Percentiles rank a stretch among this genome's conserved stretches.
These are phyloP conservation scores for Colostygia pectinataria DNA, from an alignment of 2,888 invertebrate species.

Conservation along the genomic window DNA sequence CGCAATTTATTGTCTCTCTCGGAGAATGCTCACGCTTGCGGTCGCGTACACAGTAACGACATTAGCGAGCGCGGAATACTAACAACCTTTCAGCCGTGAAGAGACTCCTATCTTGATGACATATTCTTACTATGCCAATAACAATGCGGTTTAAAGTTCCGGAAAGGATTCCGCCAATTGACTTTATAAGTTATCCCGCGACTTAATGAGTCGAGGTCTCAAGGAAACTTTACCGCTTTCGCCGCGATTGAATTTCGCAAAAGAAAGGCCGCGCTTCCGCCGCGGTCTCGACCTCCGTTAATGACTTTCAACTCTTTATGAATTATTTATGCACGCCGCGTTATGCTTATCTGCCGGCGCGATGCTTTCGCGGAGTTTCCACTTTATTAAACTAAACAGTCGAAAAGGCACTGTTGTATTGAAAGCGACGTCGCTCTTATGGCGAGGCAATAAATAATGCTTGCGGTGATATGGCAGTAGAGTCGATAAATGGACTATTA, in stretches of 20 bases:
- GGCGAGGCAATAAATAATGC: slow-evolving; percentile 76
- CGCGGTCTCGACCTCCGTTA: slow-evolving; percentile 71
- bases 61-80: slow-evolving; percentile 35
- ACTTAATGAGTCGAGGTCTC: slow-evolving; percentile 37
- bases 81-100: slow-evolving; percentile 22
- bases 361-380: slow-evolving; percentile 58
- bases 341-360: slow-evolving; percentile 60
- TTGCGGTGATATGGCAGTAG: slow-evolving; percentile 66
- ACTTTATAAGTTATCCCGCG: slow-evolving; percentile 34
- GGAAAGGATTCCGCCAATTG: slow-evolving; percentile 31
- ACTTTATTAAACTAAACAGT: slow-evolving; percentile 74
- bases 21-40: slow-evolving; percentile 51
- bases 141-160: slow-evolving; percentile 30
- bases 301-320: slow-evolving; percentile 69
- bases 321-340: slow-evolving; percentile 73
- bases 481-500: slow-evolving; percentile 79
- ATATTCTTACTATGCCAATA: slow-evolving; percentile 27
- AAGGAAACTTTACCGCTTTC: slow-evolving; percentile 48
- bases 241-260: slow-evolving; percentile 45
- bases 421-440: slow-evolving; percentile 68
- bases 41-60: slow-evolving; percentile 41
- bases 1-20: slow-evolving; percentile 69
- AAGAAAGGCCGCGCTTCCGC: slow-evolving; percentile 51
- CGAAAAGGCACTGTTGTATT: slow-evolving; percentile 69
- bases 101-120: slow-evolving; percentile 26